These are phyloP conservation scores for Avahi laniger DNA, from an alignment of 2,797 vertebrate species.

Conservation along the genomic window DNA sequence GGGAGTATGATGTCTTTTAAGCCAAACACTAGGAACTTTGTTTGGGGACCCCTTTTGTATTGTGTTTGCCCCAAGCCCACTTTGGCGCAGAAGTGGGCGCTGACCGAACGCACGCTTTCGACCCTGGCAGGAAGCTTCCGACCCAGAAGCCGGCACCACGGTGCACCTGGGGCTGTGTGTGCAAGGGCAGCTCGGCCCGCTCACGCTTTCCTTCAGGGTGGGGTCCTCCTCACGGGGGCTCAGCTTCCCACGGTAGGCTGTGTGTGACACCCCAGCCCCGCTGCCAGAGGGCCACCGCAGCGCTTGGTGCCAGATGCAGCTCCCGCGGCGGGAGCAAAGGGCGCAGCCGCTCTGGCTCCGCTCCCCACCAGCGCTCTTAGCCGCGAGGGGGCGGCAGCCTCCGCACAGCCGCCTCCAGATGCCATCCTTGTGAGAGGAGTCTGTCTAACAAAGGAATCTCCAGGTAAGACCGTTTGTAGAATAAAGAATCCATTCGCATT, in stretches of 20 bases:
- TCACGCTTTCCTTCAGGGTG: not conserved
- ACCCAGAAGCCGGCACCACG: accelerated
- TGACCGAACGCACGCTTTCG: not conserved
- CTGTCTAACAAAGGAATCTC: not conserved
- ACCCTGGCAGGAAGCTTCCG: accelerated
- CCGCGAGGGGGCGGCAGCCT: not conserved
- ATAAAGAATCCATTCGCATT: not conserved
- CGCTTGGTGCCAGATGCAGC: accelerated
- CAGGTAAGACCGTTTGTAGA: not conserved
- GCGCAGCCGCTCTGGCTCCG: accelerated
- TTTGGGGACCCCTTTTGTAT: not conserved
- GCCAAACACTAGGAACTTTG: not conserved
- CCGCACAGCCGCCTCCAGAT: accelerated
- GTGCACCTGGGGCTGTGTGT: accelerated
- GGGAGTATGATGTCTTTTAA: not conserved
- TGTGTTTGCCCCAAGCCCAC: not conserved
- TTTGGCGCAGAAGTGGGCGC: not conserved
- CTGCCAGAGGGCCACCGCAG: accelerated
- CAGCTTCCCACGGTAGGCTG: accelerated
- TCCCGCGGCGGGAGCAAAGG: not conserved
- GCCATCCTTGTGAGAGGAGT: accelerated
- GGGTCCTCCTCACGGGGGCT: too few species aligned
- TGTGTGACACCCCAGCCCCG: not conserved
- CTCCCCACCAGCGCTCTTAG: accelerated
- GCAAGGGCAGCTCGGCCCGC: accelerated